Percentiles rank a stretch among this genome's conserved stretches.
These are phyloP conservation scores for Drosophila phalerata DNA, from an alignment of 2,888 invertebrate genomes.

Conservation along the genomic window DNA sequence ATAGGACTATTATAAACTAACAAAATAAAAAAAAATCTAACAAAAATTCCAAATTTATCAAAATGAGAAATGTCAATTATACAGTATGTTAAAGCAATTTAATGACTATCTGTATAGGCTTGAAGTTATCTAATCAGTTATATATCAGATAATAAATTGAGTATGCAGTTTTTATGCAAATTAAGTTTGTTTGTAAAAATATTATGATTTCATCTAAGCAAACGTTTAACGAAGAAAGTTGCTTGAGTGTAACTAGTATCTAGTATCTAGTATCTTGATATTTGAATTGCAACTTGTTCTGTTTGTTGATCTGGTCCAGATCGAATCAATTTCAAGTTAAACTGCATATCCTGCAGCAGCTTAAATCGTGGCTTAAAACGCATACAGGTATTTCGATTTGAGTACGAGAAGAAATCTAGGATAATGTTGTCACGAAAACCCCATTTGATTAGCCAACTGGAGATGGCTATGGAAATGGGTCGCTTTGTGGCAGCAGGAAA, in stretches of 20 bases:
- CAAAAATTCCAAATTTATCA: too few relatives aligned
- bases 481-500: constrained; percentile 22
- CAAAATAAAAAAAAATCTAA: too few relatives aligned
- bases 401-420: constrained; percentile 47
- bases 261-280: too few relatives aligned
- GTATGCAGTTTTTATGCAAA: not conserved
- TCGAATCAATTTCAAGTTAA: constrained; percentile 17
- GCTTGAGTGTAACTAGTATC: constrained; percentile 4
- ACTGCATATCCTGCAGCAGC: constrained; percentile 17
- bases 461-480: constrained; percentile 33
- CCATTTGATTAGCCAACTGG: constrained; percentile 35
- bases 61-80: too few relatives aligned
- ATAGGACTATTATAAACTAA: too few relatives aligned
- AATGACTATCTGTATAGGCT: not conserved
- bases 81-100: not conserved
- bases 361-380: constrained; percentile 11
- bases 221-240: constrained; percentile 8
- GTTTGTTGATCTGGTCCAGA: constrained; percentile 7
- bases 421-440: constrained; percentile 69
- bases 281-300: constrained; percentile 1
- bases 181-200: not conserved
- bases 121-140: constrained; percentile 1
- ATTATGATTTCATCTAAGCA: not conserved
- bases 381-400: constrained; percentile 3
- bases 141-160: not conserved